These are phyloP conservation scores for Mormyrus hasselquistii DNA, from an alignment of 2,797 vertebrate species.

Conservation along the genomic window DNA sequence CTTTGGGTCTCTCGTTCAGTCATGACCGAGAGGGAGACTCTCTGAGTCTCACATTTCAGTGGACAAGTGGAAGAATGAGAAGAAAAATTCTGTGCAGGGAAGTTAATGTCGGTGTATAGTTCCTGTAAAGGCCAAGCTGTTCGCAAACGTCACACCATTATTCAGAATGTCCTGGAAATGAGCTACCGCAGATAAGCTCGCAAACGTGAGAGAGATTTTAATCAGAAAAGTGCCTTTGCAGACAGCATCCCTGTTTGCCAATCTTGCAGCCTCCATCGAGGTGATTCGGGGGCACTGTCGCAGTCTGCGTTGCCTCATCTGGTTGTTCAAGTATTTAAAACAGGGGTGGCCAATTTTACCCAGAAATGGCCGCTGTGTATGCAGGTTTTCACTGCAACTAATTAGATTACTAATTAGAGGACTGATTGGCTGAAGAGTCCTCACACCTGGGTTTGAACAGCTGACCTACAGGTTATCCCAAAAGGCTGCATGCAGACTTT, in stretches of 20 bases:
- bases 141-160: neutral
- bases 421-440: neutral
- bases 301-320: neutral
- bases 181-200: neutral
- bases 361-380: neutral
- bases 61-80: neutral
- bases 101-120: neutral
- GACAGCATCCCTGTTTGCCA: neutral
- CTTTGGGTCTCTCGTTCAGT: neutral
- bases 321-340: neutral
- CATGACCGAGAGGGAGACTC: neutral
- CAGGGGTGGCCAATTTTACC: neutral
- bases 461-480: neutral
- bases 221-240: neutral
- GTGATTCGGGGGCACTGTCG: neutral
- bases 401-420: neutral
- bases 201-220: neutral
- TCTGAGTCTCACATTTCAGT: neutral
- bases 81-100: neutral
- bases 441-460: neutral
- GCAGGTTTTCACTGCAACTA: neutral
- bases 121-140: neutral
- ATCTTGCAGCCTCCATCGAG: neutral
- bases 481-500: neutral
- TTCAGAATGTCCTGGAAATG: neutral